phyloP scores from a whole-genome alignment of 2,797 vertebrate species.

The Pelobates cultripes region DNA sequence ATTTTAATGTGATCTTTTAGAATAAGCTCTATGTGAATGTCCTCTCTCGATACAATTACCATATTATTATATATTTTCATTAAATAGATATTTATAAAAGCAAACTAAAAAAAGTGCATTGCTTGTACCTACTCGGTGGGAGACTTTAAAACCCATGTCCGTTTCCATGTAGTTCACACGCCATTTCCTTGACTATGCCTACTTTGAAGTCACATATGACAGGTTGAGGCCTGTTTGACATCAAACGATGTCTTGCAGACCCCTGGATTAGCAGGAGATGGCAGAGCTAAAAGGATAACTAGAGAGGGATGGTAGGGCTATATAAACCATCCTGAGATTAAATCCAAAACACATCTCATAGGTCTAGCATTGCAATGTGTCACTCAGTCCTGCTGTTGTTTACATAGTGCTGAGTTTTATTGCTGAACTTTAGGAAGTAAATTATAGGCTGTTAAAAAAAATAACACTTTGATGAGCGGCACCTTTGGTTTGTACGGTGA shows the following conservation, averaged over 20 bases:
- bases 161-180: conserved; percentile 27
- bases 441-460: background rate
- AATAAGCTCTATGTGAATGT: too few relatives aligned
- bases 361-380: conserved; percentile 1
- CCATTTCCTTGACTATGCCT: background rate
- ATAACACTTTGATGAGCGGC: conserved; percentile 6
- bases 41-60: too few relatives aligned
- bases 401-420: conserved; percentile 17
- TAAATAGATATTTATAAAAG: too few relatives aligned
- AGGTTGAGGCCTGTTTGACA: conserved; percentile 22
- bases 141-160: conserved; percentile 12
- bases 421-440: background rate
- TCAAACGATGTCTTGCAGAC: conserved; percentile 21
- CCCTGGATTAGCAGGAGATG: conserved; percentile 30
- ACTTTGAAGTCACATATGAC: conserved; percentile 26
- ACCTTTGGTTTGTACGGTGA: background rate
- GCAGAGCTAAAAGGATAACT: conserved; percentile 27
- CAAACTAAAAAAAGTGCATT: too few relatives aligned
- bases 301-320: conserved; percentile 16
- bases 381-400: background rate
- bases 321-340: conserved; percentile 28
- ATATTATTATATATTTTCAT: too few relatives aligned
- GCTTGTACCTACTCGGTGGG: background rate
- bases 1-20: too few relatives aligned
- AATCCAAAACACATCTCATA: conserved; percentile 17